These are phyloP conservation scores for Omphaloscelis lunosa DNA, from an alignment of 2,888 invertebrate species.

Conservation along the genomic window DNA sequence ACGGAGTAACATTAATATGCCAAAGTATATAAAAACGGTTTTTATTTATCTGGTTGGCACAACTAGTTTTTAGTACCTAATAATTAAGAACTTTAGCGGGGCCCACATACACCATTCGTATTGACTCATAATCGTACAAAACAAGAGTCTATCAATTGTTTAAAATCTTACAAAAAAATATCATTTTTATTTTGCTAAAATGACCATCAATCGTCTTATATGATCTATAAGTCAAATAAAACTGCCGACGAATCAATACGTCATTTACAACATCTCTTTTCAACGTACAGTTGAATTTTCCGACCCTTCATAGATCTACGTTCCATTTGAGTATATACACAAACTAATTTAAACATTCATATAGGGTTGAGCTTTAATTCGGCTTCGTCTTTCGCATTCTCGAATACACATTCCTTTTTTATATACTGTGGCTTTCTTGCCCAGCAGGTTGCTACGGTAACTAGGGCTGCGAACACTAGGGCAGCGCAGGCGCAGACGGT, in stretches of 20 bases:
- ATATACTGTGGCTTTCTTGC: constrained; percentile 72
- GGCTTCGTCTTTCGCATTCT: constrained; percentile 81
- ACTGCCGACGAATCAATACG: constrained; percentile 12
- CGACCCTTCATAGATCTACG: constrained; percentile 58
- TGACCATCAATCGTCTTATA: neutral
- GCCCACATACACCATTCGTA: neutral
- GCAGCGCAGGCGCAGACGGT: constrained; percentile 83
- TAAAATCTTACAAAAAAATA: constrained; percentile 39
- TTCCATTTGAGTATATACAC: constrained; percentile 56
- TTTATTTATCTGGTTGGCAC: neutral
- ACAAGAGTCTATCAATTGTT: neutral
- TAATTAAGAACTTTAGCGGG: neutral
- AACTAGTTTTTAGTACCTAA: neutral
- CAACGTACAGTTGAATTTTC: constrained; percentile 19
- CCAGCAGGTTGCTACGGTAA: constrained; percentile 82
- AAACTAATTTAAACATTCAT: constrained; percentile 63
- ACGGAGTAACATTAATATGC: constrained; percentile 24
- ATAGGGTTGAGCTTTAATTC: constrained; percentile 82
- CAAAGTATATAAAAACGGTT: neutral
- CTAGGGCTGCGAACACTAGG: constrained; percentile 88
- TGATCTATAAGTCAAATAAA: neutral
- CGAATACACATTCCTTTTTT: constrained; percentile 73
- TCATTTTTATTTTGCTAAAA: constrained; percentile 4
- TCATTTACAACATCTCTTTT: constrained; percentile 13
- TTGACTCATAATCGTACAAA: neutral